phyloP scores from a whole-genome alignment of 2,113 vertebrate genomes.

The Chaetodon auriga region DNA sequence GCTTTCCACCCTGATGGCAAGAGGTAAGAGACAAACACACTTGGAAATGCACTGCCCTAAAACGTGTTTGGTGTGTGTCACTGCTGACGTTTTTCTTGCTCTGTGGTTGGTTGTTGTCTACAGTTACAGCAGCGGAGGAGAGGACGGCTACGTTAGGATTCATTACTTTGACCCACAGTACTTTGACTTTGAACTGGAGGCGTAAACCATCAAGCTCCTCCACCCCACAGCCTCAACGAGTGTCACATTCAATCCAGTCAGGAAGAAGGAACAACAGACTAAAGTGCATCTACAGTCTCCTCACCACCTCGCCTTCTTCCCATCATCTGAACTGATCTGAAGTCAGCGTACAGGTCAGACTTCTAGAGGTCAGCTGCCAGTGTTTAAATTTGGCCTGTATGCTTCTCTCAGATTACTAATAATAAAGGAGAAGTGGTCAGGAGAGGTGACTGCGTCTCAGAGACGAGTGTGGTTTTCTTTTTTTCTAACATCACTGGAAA shows the following conservation, averaged over 20 bases:
- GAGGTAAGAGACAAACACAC: slow-evolving; percentile 82
- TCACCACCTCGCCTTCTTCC: neutral
- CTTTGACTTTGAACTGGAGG: slow-evolving; percentile 98
- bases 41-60: no score
- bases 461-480: slow-evolving; percentile 6
- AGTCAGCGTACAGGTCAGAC: neutral
- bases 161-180: slow-evolving; percentile 98
- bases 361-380: neutral
- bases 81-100: neutral
- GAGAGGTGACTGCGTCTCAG: neutral
- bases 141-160: slow-evolving; percentile 96
- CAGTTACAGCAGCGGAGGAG: slow-evolving; percentile 98
- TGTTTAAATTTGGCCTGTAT: neutral
- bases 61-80: neutral
- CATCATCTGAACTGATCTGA: slow-evolving; percentile 17
- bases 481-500: slow-evolving; percentile 37
- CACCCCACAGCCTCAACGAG: neutral
- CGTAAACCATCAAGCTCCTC: slow-evolving; percentile 69
- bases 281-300: neutral
- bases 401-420: slow-evolving; percentile 6
- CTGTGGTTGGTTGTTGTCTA: slow-evolving; percentile 35
- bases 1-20: slow-evolving; percentile 98
- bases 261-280: slow-evolving; percentile 1
- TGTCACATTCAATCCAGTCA: slow-evolving; percentile 12
- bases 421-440: slow-evolving; percentile 16